Percentiles rank a stretch among this genome's conserved stretches.
Conservation (phyloP, 2,113 vertebrate species). For the Chloropsis hardwickii region DNA sequence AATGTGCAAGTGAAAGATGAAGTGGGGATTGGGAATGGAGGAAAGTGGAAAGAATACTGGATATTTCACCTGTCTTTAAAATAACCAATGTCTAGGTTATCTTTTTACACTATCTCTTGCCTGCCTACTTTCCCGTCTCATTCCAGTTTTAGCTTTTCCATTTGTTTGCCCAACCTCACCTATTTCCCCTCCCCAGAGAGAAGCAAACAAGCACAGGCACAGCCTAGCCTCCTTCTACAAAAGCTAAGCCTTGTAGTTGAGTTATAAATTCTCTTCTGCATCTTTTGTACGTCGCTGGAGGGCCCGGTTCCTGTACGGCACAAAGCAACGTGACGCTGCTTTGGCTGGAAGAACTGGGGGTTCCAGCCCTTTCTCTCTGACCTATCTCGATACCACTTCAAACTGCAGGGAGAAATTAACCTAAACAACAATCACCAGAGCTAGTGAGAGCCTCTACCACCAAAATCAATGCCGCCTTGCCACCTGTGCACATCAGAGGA, state of each 20-base stretch:
- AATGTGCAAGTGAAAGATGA: background rate
- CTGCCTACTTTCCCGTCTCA: background rate
- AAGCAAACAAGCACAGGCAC: background rate
- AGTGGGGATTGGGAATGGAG: background rate
- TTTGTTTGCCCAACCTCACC: background rate
- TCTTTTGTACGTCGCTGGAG: accelerated
- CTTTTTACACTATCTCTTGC: background rate
- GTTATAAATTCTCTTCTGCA: background rate
- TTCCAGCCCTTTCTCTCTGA: background rate
- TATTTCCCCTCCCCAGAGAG: background rate
- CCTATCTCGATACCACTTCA: conserved; percentile 29
- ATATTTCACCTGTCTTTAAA: background rate
- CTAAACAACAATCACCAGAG: background rate
- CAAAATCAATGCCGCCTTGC: background rate
- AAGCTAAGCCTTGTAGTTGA: background rate
- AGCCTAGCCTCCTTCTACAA: background rate
- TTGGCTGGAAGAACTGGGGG: background rate
- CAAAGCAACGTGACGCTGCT: accelerated
- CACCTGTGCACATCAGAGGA: background rate
- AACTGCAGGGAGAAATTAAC: background rate
- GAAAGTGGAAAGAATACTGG: background rate
- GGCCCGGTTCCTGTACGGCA: accelerated
- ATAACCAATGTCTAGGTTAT: background rate
- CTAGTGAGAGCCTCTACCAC: background rate
- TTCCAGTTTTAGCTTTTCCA: background rate